Base-by-base conservation (phyloP, 2,113 vertebrate species). In the Galemys pyrenaicus region DNA sequence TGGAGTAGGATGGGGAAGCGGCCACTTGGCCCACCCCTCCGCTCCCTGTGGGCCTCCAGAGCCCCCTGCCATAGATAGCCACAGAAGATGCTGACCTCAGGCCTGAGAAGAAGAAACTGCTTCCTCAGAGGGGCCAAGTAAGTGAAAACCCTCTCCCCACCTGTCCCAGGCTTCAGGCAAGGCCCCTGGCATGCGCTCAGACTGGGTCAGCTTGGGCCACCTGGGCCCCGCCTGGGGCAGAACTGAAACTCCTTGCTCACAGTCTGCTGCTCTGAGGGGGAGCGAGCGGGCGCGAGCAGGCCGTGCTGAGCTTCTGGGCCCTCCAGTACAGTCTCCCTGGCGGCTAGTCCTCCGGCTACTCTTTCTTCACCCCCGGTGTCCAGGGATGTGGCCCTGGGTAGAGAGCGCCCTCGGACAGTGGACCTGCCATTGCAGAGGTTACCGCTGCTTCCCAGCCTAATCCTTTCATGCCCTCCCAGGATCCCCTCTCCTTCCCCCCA, bases 101-200 rank as follows among this genome's bases (percentile, higher is more conserved):
- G 95, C 89, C 94, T 95, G 89, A 97, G 84, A 83, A 97, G 95
- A 71, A 97, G 95, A 71, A 80, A 30, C 51, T 62, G 15, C 0
- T 60, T 96, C 92, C 92, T 97, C 37, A 39, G 86, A 0, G 87
- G 98, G 92, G 97, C 97, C 96, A 98, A 98, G 98, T 98, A 97
- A 98, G 98, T 98, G 44, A 20, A 12, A 87, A 44, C 41, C 87
- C 75, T 60, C 17, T 39, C 12, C 75, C 65, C 13, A 3, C 67
- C 78, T 17, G 11, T 16, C 71, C 67, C 9, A 16, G 49, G 11
- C 71, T 35, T 32, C 39, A 13, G 73, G 37, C 67, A 41, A 60
- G 24, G 32, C 68, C 62, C 78, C n/a, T 5, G 35, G 37, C 28
- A 12, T 56, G 22, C 70, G 24, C n/a, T 41, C 56, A 56, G 71